Evolutionary conservation across 2,888 invertebrate genomes (phyloP).

Genomic region (Drosophila atripex): DNA sequence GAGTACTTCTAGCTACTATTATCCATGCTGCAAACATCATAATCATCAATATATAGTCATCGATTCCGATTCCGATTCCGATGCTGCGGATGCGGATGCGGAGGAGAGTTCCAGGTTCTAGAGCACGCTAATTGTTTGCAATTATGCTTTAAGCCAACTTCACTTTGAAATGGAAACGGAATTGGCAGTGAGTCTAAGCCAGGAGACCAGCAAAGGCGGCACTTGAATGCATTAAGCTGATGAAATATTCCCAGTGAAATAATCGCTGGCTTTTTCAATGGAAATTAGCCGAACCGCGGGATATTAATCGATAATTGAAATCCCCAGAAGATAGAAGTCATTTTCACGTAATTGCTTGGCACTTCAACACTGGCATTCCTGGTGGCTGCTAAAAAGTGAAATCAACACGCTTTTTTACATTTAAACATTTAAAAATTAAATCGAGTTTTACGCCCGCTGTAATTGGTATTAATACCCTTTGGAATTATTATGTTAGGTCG

Average conservation of each 20-base stretch:
- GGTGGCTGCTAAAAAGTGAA: not conserved
- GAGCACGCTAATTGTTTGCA: conserved; percentile 73
- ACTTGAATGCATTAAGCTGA: conserved; percentile 35
- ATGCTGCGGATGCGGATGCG: not conserved
- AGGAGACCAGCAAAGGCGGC: conserved; percentile 16
- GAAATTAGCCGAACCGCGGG: conserved; percentile 31
- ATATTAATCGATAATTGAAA: conserved; percentile 25
- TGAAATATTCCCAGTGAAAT: conserved; percentile 10
- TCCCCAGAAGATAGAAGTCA: conserved; percentile 12
- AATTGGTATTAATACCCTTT: conserved; percentile 21
- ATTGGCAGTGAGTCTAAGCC: conserved; percentile 35
- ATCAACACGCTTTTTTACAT: not conserved
- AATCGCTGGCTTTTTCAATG: conserved; percentile 12
- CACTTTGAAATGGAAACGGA: conserved; percentile 41
- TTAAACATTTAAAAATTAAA: conserved; percentile 1
- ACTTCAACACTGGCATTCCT: too few relatives aligned
- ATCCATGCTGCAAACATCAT: conserved; percentile 18
- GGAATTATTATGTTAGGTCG: conserved; percentile 3
- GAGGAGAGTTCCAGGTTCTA: conserved; percentile 6
- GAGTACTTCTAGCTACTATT: conserved; percentile 20
- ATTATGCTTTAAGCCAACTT: conserved; percentile 70
- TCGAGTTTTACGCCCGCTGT: not conserved
- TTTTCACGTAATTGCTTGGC: not conserved
- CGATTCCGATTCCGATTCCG: conserved; percentile 22
- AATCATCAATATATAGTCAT: conserved; percentile 7